Evolutionary conservation across 2,888 invertebrate species (phyloP).

Genomic region (Ischnura elegans): DNA sequence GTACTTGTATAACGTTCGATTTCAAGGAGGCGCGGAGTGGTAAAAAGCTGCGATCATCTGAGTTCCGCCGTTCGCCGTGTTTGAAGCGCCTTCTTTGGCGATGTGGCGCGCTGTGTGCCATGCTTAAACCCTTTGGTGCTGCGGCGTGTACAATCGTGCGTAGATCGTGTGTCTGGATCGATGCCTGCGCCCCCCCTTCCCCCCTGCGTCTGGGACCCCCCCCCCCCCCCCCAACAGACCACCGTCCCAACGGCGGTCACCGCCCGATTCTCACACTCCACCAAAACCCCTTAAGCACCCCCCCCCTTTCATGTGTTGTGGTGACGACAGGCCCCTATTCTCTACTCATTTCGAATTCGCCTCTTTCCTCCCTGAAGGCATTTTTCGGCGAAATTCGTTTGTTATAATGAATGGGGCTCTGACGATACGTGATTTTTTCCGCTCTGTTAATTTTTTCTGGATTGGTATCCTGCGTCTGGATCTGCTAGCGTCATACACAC

Average conservation of each 20-base stretch:
- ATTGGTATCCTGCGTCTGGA: no score
- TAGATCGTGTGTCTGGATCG: neutral
- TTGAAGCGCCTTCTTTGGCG: no score
- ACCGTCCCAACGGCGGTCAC: no score
- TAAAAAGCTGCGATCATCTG: no score
- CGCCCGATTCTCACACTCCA: no score
- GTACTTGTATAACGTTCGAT: no score
- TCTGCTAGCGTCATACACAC: no score
- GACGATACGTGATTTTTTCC: constrained; percentile 25
- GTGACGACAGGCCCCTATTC: constrained; percentile 25
- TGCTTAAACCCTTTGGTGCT: neutral
- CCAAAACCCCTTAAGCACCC: no score
- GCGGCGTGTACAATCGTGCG: neutral
- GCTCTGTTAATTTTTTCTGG: neutral
- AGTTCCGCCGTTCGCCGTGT: no score
- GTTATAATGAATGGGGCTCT: neutral
- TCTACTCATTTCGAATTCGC: neutral
- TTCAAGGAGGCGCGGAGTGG: no score
- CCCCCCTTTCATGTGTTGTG: neutral
- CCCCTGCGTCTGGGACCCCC: neutral
- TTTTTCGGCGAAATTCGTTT: neutral
- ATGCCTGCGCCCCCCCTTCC: neutral
- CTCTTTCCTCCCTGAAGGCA: neutral
- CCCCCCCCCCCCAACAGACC: neutral
- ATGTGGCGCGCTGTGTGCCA: neutral